Conservation (phyloP, 2,888 invertebrate species). For the Spatulosminthurus flaviceps region DNA sequence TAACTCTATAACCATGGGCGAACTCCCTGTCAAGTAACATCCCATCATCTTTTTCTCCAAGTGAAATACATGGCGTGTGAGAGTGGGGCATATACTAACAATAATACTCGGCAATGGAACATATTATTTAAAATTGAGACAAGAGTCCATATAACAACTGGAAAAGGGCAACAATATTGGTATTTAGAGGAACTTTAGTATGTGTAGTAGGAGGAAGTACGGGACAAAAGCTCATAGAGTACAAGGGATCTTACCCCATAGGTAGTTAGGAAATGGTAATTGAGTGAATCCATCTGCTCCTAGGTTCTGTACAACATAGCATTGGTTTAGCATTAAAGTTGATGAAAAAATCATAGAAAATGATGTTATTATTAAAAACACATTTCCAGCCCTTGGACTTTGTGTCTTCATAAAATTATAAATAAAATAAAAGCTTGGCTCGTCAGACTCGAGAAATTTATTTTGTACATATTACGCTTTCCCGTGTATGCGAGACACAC, state of each 20-base stretch:
- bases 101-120: not conserved
- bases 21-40: not conserved
- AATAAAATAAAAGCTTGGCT: not conserved
- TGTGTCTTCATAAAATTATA: not conserved
- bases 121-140: no score
- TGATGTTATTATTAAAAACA: constrained; percentile 18
- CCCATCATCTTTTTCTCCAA: not conserved
- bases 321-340: constrained; percentile 18
- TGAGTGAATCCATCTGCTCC: constrained; percentile 24
- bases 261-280: constrained; percentile 1
- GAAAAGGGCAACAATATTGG: no score
- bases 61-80: not conserved
- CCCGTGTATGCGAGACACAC: not conserved
- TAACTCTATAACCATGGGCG: not conserved
- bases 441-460: no score
- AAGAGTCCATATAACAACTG: no score
- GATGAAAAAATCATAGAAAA: not conserved
- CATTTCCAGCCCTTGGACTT: not conserved
- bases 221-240: no score
- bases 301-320: not conserved
- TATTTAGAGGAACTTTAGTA: no score
- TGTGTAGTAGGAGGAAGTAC: no score
- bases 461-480: no score
- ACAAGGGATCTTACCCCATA: not conserved
- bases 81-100: not conserved